Base-by-base conservation (phyloP, 2,888 invertebrate species). In the Alcis repandata region DNA sequence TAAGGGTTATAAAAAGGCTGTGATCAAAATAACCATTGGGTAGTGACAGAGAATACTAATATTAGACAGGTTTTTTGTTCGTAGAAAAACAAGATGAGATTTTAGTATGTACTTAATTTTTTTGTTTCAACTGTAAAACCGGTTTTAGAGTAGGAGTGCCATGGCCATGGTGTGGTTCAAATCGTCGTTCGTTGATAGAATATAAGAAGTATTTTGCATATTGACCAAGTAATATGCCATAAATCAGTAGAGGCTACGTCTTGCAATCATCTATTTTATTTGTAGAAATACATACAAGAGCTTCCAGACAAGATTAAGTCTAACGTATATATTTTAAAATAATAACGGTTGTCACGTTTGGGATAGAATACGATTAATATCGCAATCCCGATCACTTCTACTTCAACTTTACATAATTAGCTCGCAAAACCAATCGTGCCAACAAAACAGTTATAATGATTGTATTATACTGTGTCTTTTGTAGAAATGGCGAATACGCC, bases 1-100 rank as follows among this genome's bases (percentile, higher is more conserved):
- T 4, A 20, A 38, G 32, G 15, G 1, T 51, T 0, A 52, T 1
- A 52, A 36, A 53, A 53, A 53, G 3, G 7, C 13, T 13, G 10
- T 27, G 38, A 22, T 40, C 8, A 17, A 43, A 45, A 56, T 17
- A 32, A 1, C 17, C 7, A 56, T 20, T 19, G 15, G 22, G 7
- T 43, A 43, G 40, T 8, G 20, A 52, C 27, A 22, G 22, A 17
- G 13, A 22, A 53, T 40, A 10, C 33, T 56, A 33, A 33, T 32
- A 17, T 17, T 56, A 19, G n/a, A 56, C 33, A 43, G 11, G 33
- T 45, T 56, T 45, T 45, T 56, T 56, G 45, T 32, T 33, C 7
- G 11, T 33, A 33, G n/a, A 56, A 36, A 45, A 56, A 56, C 56
- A 33, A 45, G 56, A 56, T 36, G 56, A 56, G 56, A 45, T 45